Conservation (phyloP, 1,140 invertebrate species). For the Leptopilina boulardi region DNA sequence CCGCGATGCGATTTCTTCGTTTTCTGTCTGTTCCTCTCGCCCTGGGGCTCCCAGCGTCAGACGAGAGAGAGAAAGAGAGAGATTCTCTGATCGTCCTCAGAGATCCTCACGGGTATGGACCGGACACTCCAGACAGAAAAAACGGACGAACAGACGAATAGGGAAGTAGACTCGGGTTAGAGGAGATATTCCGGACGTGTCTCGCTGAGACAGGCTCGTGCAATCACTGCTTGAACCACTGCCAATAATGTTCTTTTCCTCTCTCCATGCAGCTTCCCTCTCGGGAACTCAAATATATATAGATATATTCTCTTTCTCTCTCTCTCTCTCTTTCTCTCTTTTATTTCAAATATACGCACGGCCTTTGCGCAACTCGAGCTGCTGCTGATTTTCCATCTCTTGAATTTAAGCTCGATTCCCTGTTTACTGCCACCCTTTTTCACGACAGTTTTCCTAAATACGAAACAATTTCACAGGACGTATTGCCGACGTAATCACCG, state of each 20-base stretch:
- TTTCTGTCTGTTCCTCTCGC: not conserved
- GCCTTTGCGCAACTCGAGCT: slow-evolving; percentile 11
- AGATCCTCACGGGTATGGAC: slow-evolving; percentile 2
- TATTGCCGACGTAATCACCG: slow-evolving; percentile 61
- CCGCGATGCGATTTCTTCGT: not conserved
- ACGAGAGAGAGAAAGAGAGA: not conserved
- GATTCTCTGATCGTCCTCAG: not conserved
- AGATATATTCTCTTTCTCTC: slow-evolving; percentile 38
- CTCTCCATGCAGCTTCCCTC: slow-evolving; percentile 43
- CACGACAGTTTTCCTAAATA: slow-evolving; percentile 56
- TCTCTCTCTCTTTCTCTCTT: slow-evolving; percentile 29
- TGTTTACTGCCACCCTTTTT: slow-evolving; percentile 5
- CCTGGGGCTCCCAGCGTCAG: slow-evolving; percentile 3
- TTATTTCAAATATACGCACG: not conserved
- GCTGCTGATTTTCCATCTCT: slow-evolving; percentile 10
- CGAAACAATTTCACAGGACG: slow-evolving; percentile 48
- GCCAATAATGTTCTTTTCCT: slow-evolving; percentile 64
- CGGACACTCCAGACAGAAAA: slow-evolving; percentile 35
- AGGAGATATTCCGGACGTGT: slow-evolving; percentile 65
- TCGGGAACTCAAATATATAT: slow-evolving; percentile 35
- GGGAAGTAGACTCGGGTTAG: slow-evolving; percentile 34
- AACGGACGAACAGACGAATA: slow-evolving; percentile 39
- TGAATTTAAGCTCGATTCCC: not conserved
- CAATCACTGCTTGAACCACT: slow-evolving; percentile 74
- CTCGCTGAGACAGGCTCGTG: slow-evolving; percentile 70